Base-by-base conservation (phyloP, 2,797 vertebrate species). In the Anguilla pacifica region DNA sequence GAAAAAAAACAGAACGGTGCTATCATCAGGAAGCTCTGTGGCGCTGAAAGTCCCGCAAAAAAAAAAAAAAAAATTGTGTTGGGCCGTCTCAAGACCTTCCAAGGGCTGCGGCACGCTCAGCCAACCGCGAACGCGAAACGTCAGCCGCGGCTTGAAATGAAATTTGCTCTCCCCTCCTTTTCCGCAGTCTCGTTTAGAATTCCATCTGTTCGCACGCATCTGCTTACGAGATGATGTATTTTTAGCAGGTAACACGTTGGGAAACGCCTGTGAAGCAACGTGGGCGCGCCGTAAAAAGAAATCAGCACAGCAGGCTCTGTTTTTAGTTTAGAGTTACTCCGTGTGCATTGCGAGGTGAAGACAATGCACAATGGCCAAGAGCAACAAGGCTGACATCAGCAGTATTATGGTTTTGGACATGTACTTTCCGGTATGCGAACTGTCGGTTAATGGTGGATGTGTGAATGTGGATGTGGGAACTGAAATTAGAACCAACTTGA, bases 401-500 rank as follows among this genome's bases (percentile, higher is more conserved):
- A 25, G 25, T 25, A 31, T 35, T 57, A 55, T 15, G 17, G 51
- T 25, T 22, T 46, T 82, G 39, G 22, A 28, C 35, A 19, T 35
- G n/a, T 67, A 9, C 64, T 28, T 67, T 67, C n/a, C 7, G 28
- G 25, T 28, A 9, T 9, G 25, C 1, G 25, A 10, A 67, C 64
- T 6, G n/a, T 64, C 5, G 6, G 59, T 25, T 64, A 19, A 64
- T 2, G 4, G 59, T 22, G 59, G 22, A 64, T 0, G 35, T 87
- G 81, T 55, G 28, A 77, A 77, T 53, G 53, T 59, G 59, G 46
- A 28, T 46, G 25, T 61, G 79, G 70, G 43, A 70, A n/a, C 28
- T 1, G 39, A 22, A 83, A 55, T 64, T 28, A 43, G 51, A 28
- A 39, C 31, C 39, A 87, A 87, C 72, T 57, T 87, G 35, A 59